A percentile compares a stretch with the other conserved stretches of the same genome.
These are phyloP conservation scores for Melipona quadrifasciata DNA, from an alignment of 1,140 invertebrate genomes.

Conservation along the genomic window DNA sequence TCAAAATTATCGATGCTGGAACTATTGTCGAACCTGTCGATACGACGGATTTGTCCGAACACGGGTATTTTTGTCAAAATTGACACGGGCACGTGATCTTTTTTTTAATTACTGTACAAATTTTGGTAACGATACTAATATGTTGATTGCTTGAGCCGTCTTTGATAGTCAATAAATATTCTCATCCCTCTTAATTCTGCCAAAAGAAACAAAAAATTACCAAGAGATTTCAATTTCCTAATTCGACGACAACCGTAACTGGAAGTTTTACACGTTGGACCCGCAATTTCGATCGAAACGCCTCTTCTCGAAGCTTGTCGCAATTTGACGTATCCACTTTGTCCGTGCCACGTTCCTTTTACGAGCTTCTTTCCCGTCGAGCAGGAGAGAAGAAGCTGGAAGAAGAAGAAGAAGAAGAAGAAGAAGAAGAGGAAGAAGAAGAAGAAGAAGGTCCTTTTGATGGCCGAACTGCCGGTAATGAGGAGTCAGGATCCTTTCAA, in stretches of 20 bases:
- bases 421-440: background rate
- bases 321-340: slow-evolving; percentile 62
- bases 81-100: no score
- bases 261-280: background rate
- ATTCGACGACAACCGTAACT: no score
- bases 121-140: no score
- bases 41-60: no score
- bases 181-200: no score
- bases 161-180: no score
- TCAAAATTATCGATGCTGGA: no score
- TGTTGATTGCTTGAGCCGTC: no score
- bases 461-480: slow-evolving; percentile 75
- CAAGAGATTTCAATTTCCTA: background rate
- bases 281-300: slow-evolving; percentile 9
- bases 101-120: no score
- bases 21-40: no score
- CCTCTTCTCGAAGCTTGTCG: slow-evolving; percentile 51
- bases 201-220: no score
- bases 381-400: slow-evolving; percentile 22
- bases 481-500: slow-evolving; percentile 79
- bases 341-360: slow-evolving; percentile 60
- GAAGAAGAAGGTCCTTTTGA: slow-evolving; percentile 73
- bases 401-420: background rate
- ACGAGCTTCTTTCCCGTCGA: slow-evolving; percentile 62
- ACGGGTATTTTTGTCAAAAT: no score